A percentile compares a stretch with the other conserved stretches of the same genome.
Evolutionary conservation across 1,140 invertebrate species (phyloP).

Genomic region (Pantala flavescens): DNA sequence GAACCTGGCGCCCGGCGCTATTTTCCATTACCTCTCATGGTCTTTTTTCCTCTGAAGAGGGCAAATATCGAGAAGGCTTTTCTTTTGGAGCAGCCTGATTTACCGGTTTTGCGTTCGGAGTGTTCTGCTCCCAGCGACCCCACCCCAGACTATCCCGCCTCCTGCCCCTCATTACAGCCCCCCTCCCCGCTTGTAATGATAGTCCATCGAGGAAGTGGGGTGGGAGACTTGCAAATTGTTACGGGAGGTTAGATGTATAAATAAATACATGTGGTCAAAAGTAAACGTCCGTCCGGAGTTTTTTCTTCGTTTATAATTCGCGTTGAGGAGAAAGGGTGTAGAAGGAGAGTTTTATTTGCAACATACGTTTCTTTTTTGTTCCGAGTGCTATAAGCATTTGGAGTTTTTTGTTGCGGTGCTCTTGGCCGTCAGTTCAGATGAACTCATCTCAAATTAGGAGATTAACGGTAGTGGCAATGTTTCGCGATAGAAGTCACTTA

Average conservation of each 20-base stretch:
- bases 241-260: not conserved
- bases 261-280: too few species aligned
- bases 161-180: not conserved
- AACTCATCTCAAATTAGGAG: too few species aligned
- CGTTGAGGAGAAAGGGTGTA: too few species aligned
- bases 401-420: too few species aligned
- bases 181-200: not conserved
- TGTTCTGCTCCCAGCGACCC: not conserved
- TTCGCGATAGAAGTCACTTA: too few species aligned
- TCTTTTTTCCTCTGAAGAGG: not conserved
- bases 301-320: not conserved
- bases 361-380: too few species aligned
- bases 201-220: not conserved
- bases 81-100: not conserved
- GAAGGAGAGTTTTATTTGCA: too few species aligned
- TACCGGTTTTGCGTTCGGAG: not conserved
- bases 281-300: not conserved
- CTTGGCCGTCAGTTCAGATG: too few species aligned
- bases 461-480: too few species aligned
- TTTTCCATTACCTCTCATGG: not conserved
- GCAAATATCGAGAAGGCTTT: not conserved
- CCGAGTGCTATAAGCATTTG: too few species aligned
- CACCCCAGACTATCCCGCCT: not conserved
- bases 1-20: not conserved
- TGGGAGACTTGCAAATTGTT: not conserved